Evolutionary conservation across 2,797 vertebrate genomes (phyloP).

Genomic region (Pagetopsis macropterus): DNA sequence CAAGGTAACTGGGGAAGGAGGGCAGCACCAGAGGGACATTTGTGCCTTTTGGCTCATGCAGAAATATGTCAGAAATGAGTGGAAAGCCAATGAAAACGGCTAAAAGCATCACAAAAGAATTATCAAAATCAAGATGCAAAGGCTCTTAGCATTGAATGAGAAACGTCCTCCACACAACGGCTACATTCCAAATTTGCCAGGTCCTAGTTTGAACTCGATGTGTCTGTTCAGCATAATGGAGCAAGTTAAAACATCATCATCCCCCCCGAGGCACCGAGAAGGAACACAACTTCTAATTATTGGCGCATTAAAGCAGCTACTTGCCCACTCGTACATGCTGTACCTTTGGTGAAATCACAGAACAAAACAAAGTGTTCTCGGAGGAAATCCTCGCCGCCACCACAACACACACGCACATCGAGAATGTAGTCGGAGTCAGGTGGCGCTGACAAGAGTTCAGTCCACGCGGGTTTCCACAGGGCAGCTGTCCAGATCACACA

Average conservation of each 20-base stretch:
- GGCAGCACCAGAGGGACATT: conserved; percentile 50
- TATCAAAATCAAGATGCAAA: neutral
- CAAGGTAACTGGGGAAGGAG: conserved; percentile 54
- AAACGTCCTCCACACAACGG: neutral
- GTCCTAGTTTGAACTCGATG: neutral
- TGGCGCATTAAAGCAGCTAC: conserved; percentile 15
- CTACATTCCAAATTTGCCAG: neutral
- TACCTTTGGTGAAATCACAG: conserved; percentile 31
- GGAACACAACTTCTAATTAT: conserved; percentile 22
- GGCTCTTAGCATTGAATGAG: neutral
- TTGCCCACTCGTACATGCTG: conserved; percentile 24
- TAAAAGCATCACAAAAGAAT: neutral
- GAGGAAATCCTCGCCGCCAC: conserved; percentile 37
- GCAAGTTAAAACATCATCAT: neutral
- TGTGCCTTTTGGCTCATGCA: conserved; percentile 24
- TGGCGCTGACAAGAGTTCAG: conserved; percentile 25
- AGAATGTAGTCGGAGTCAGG: conserved; percentile 33
- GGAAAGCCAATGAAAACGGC: conserved; percentile 19
- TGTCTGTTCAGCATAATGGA: neutral
- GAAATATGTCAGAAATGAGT: conserved; percentile 32
- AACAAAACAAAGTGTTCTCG: conserved; percentile 51
- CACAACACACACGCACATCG: conserved; percentile 13
- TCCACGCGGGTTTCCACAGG: conserved; percentile 25
- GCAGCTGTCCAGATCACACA: conserved; percentile 51
- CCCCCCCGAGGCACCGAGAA: neutral